Conservation (phyloP, 2,888 invertebrate genomes). For the Drosophila nigricruria region DNA sequence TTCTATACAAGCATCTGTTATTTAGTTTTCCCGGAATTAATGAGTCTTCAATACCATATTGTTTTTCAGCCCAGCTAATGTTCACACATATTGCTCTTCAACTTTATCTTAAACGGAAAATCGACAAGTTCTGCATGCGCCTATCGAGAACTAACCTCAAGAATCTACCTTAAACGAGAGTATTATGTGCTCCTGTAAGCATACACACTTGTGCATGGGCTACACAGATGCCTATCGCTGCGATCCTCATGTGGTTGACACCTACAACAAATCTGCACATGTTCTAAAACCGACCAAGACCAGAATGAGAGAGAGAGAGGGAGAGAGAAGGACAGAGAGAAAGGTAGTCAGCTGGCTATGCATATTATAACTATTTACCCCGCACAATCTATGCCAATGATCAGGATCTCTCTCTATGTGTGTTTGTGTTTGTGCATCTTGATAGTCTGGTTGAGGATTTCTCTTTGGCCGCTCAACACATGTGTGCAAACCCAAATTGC, state of each 20-base stretch:
- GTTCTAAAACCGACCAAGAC: conserved; percentile 44
- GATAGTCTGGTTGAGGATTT: conserved; percentile 62
- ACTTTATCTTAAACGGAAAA: conserved; percentile 52
- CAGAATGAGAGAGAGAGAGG: neutral
- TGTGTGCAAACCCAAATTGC: conserved; percentile 77
- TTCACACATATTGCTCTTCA: conserved; percentile 14
- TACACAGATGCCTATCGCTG: conserved; percentile 58
- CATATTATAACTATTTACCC: conserved; percentile 29
- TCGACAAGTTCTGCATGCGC: conserved; percentile 52
- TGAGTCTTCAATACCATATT: neutral
- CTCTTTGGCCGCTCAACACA: conserved; percentile 23
- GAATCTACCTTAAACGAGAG: conserved; percentile 39
- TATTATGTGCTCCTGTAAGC: conserved; percentile 1
- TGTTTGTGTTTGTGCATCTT: conserved; percentile 42
- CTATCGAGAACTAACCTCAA: conserved; percentile 53
- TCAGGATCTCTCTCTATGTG: conserved; percentile 45
- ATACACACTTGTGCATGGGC: conserved; percentile 5
- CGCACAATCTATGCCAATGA: conserved; percentile 30
- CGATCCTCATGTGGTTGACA: conserved; percentile 72
- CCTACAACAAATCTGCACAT: conserved; percentile 78
- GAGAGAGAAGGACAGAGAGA: neutral
- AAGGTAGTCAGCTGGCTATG: conserved; percentile 13
- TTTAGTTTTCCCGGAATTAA: neutral
- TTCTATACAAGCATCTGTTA: too few species aligned
- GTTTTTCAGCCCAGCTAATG: conserved; percentile 10